These are phyloP conservation scores for Diploscapter pachys DNA, from an alignment of 1,140 invertebrate species.

Conservation along the genomic window DNA sequence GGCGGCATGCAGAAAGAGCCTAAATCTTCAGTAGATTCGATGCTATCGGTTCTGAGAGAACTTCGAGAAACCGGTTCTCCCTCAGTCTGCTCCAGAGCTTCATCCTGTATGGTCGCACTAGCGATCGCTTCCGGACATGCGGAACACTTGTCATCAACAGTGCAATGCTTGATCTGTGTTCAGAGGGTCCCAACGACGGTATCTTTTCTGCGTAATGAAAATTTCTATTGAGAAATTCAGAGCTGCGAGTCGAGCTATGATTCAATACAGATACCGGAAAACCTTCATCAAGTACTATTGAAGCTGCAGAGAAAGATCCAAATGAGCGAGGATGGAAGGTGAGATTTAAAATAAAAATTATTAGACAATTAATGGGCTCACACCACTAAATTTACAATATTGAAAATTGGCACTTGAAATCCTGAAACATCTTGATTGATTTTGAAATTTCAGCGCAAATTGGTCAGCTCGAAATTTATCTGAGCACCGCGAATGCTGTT, in stretches of 20 bases:
- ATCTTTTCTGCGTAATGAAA: not conserved
- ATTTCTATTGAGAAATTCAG: conserved; percentile 2
- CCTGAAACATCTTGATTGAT: too few species aligned
- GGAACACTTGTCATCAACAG: conserved; percentile 10
- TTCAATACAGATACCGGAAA: conserved; percentile 28
- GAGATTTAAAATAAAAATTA: not conserved
- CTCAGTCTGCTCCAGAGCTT: conserved; percentile 19
- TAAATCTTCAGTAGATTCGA: conserved; percentile 36
- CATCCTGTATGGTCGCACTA: conserved; percentile 19
- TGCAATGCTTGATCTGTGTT: conserved; percentile 23
- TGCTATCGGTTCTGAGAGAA: conserved; percentile 42
- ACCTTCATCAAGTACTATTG: conserved; percentile 20
- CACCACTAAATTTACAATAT: too few species aligned
- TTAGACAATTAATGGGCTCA: not conserved
- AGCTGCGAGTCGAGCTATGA: conserved; percentile 18
- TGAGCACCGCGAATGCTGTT: conserved; percentile 17
- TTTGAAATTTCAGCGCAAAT: conserved; percentile 11
- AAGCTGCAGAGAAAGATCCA: conserved; percentile 17
- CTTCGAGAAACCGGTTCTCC: conserved; percentile 43
- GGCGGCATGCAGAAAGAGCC: conserved; percentile 44
- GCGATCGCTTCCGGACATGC: conserved; percentile 24
- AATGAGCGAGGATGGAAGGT: conserved; percentile 2
- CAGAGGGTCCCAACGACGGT: conserved; percentile 7
- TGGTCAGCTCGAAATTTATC: conserved; percentile 11
- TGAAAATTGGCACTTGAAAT: too few species aligned